A percentile compares a stretch with the other conserved stretches of the same genome.
phyloP scores from a whole-genome alignment of 2,113 vertebrate species.

The Dasyurus viverrinus region DNA sequence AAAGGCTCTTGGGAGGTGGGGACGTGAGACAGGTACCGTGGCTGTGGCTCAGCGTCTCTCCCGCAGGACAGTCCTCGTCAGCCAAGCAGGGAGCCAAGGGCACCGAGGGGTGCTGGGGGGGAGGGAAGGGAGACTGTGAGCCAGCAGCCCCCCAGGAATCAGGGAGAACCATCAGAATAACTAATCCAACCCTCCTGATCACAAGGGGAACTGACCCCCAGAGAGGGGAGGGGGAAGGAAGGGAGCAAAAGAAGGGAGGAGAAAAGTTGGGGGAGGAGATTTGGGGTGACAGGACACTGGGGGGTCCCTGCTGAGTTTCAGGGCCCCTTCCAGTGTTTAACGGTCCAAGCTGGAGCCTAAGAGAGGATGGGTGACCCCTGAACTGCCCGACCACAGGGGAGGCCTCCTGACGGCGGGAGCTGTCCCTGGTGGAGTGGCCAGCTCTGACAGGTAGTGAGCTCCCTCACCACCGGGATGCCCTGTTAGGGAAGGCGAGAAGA shows the following conservation, averaged over 20 bases:
- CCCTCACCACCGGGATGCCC: not conserved
- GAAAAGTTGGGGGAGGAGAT: not conserved
- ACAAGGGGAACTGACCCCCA: no score
- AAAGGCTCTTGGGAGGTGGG: no score
- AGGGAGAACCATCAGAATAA: no score
- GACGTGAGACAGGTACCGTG: constrained; percentile 74
- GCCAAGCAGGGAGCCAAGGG: constrained; percentile 74
- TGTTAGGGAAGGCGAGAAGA: not conserved
- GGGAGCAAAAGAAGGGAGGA: no score
- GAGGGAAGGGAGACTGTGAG: not conserved
- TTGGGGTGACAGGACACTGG: no score
- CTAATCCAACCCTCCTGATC: no score
- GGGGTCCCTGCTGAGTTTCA: no score
- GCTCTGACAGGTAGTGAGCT: not conserved
- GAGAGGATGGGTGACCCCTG: not conserved
- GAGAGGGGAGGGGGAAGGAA: no score
- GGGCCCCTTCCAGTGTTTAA: no score
- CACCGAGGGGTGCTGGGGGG: constrained; percentile 80
- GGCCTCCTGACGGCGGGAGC: no score
- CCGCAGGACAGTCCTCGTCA: constrained; percentile 80
- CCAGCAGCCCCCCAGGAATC: not conserved
- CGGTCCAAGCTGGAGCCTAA: no score
- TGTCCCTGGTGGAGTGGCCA: not conserved
- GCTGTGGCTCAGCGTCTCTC: constrained; percentile 79
- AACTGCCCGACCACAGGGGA: no score